Base-by-base conservation (phyloP, 2,797 vertebrate genomes). In the Choloepus didactylus region DNA sequence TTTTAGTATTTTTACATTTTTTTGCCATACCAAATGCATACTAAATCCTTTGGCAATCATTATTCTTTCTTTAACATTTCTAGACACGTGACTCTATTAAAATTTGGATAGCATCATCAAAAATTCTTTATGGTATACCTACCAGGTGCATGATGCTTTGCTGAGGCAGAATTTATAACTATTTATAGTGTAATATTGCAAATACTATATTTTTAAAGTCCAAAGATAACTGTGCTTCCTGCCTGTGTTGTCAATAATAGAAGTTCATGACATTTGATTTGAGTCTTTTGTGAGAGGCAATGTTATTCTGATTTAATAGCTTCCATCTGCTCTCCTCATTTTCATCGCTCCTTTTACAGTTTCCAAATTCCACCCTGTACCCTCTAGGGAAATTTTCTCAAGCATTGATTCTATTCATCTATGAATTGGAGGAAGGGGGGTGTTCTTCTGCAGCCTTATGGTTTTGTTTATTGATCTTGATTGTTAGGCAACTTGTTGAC, bases 201-300 rank as follows among this genome's bases (percentile, higher is more conserved):
- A 88, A 87, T 23, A 89, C 91, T 97, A 94, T 96, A 97, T 97
- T 95, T 97, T 97, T 95, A 93, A 97, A 96, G 95, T 96, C 96
- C 97, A 97, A 96, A 97, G 97, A 96, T 97, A 97, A 93, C 97
- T 95, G 49, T 62, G 95, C 94, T 87, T 95, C 93, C 73, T 96
- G 95, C 94, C 87, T 94, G 92, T 96, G 95, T 96, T 97, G 96
- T 97, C 97, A 96, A 93, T 96, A 97, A 97, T 44, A 51, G 97
- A 97, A 97, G 97, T 93, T 96, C 94, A 96, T 97, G 95, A 97
- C 96, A 98, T 97, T 98, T 97, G 92, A 98, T 46, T 67, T 90
- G 89, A 77, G 96, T 91, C 90, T 98, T 98, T 95, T 97, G 88
- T 92, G 94, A 69, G 49, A 94, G 73, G 84, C 94, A 75, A 96